Evolutionary conservation across 2,113 vertebrate genomes (phyloP), one percentile per base, ranked within the genome.

Genomic region (Percina caprodes): DNA sequence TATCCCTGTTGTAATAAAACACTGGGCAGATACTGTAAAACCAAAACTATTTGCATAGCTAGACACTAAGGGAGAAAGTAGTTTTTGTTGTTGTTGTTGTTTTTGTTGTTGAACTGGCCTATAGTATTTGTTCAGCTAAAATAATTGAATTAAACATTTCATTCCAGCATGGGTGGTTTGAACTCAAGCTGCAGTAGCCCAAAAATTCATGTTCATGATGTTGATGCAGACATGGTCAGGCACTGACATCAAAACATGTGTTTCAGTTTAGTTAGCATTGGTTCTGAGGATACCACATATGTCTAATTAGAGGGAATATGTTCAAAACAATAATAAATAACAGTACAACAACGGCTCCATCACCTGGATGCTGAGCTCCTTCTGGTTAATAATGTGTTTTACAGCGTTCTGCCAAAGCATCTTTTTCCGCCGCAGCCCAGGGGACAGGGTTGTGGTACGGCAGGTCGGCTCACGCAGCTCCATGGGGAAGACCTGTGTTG

Each of bases 341-440:
- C 13, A 21, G 23, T 13, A 42, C 8, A 61, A 39, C 18, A 59
- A 42, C 23, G 30, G 15, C 15, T 26, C 15, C 30, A 56, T 59
- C 82, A 94, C 93, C 87, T 94, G 91, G 56, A 87, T 76, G 19
- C 59, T 91, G 30, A 93, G 88, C 69, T 94, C 92, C 80, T 86
- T 84, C 74, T 96, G 93, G 80, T 62, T 92, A 14, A 94, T 92
- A 69, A 95, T 93, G 86, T 95, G 94, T 85, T 95, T 95, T 8
- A 94, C 88, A 2, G 94, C 93, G 0, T 93, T 95, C 82, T 95
- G 91, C 94, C 93, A 95, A 72, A 94, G 88, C 92, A 86, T 93
- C 86, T 93, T 93, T 75, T 95, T 95, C 26, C 92, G 84, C 68
- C 89, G 77, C 58, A 94, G 74, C 13, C 92, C 92, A 0, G 93